A percentile compares a stretch with the other conserved stretches of the same genome.
Conservation (phyloP, 2,113 vertebrate genomes). For the Lipotes vexillifer region DNA sequence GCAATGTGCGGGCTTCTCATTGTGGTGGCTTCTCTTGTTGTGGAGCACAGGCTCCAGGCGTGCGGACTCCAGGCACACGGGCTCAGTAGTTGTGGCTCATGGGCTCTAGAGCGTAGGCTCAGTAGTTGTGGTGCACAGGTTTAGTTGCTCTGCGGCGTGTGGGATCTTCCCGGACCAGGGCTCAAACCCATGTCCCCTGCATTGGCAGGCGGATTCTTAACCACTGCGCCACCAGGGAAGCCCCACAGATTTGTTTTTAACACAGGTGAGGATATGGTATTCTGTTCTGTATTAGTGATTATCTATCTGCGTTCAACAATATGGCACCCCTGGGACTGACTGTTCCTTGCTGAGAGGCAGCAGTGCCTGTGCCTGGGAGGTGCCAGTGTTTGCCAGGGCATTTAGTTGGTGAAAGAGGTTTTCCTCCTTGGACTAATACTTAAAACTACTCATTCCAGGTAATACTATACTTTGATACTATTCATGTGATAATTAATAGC, state of each 20-base stretch:
- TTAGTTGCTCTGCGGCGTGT: too few species aligned
- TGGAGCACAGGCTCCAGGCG: too few species aligned
- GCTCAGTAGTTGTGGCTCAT: too few species aligned
- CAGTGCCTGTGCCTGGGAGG: neutral
- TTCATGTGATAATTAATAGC: neutral
- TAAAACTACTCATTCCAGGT: neutral
- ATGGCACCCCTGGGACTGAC: neutral
- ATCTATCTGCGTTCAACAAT: neutral
- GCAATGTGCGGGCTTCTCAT: fast-evolving
- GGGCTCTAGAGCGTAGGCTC: too few species aligned
- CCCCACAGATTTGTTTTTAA: neutral
- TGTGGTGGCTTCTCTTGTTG: too few species aligned
- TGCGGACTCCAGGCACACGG: too few species aligned
- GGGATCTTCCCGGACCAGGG: too few species aligned
- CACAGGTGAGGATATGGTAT: neutral
- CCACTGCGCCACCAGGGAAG: too few species aligned
- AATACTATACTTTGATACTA: neutral
- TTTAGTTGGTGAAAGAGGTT: neutral
- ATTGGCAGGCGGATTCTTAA: too few species aligned
- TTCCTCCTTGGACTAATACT: neutral
- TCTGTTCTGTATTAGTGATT: neutral
- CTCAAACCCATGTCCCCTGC: too few species aligned
- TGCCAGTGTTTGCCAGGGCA: neutral
- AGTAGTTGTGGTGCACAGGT: too few species aligned
- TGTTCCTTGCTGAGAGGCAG: neutral